Conservation (phyloP, 2,113 vertebrate genomes). For the Eolophus roseicapilla region DNA sequence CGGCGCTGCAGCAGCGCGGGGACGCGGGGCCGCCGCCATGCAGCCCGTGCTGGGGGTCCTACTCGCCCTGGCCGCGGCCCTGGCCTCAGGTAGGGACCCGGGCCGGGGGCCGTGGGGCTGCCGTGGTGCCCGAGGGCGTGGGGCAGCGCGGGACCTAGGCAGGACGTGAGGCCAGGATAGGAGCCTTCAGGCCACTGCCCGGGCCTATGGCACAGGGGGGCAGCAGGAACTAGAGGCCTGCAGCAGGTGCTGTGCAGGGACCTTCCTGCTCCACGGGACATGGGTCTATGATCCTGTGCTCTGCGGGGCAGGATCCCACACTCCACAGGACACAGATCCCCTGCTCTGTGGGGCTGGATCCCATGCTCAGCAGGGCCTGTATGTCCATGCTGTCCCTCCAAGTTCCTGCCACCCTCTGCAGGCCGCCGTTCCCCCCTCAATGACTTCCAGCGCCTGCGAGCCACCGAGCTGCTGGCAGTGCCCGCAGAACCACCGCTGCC, state of each 20-base stretch:
- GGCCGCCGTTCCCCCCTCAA: conserved; percentile 87
- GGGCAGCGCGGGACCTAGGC: not conserved
- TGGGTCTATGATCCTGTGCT: not conserved
- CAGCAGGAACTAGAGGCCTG: not conserved
- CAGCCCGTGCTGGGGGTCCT: conserved; percentile 3
- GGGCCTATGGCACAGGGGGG: not conserved
- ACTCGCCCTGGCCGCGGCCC: conserved; percentile 3
- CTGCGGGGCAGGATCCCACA: not conserved
- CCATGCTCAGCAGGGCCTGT: rapidly evolving
- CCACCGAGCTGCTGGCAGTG: conserved; percentile 77
- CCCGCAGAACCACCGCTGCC: not conserved
- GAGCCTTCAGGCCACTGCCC: not conserved
- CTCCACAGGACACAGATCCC: too few relatives aligned
- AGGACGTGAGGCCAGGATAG: not conserved
- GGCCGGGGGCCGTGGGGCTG: not conserved
- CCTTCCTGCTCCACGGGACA: too few relatives aligned
- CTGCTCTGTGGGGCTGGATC: not conserved
- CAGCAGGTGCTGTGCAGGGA: not conserved
- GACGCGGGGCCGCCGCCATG: not conserved
- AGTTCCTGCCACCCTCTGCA: conserved; percentile 1
- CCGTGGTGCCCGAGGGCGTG: not conserved
- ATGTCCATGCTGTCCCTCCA: not conserved
- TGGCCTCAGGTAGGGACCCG: conserved; percentile 39
- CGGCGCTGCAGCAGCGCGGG: not conserved
- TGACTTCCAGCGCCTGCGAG: conserved; percentile 90